Base-by-base conservation (phyloP, 1,140 invertebrate species). In the Leucophenga varia region DNA sequence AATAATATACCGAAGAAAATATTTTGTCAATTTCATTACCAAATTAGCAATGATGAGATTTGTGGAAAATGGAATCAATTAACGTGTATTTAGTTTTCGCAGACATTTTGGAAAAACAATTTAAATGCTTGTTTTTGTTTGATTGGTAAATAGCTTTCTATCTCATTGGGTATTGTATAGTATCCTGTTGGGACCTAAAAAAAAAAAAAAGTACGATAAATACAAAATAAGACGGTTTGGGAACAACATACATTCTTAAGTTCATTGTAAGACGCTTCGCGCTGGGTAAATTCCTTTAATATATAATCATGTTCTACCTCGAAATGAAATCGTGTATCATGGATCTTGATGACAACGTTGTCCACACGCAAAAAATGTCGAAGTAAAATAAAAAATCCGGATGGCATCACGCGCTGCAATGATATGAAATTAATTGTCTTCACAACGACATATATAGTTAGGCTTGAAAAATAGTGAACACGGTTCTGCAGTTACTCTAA, bases 351-450 rank as follows among this genome's bases (percentile, higher is more conserved):
- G 63, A 97, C 79, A 0, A 98, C 94, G 67, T 90, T 84, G 74
- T 99, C 97, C 4, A 99, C 91, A 72, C 97, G 82, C 42, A 99
- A 77, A 76, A 97, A 98, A 69, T 90, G 94, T 60, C 96, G 81
- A 19, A 94, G 73, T 0, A 99, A 77, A 41, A 98, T 84, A 71
- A 95, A 98, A 79, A 95, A 96, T 59, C 90, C 89, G 20, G 84
- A 85, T 1, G 91, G 91, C 96, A 98, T 98, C 0, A 96, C 92
- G 67, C 97, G 83, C 91, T 97, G 79, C 49, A 83, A 80, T 61
- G 63, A 61, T 68, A 12, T n/a, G n/a, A n/a, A n/a, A 16, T 9
- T 19, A 35, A 25, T n/a, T n/a, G n/a, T n/a, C n/a, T n/a, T n/a
- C n/a, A n/a, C n/a, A n/a, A n/a, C n/a, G n/a, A n/a, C n/a, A n/a